Percentiles rank a stretch among this genome's conserved stretches.
Conservation (phyloP, 2,888 invertebrate genomes). For the Lymantria monacha region DNA sequence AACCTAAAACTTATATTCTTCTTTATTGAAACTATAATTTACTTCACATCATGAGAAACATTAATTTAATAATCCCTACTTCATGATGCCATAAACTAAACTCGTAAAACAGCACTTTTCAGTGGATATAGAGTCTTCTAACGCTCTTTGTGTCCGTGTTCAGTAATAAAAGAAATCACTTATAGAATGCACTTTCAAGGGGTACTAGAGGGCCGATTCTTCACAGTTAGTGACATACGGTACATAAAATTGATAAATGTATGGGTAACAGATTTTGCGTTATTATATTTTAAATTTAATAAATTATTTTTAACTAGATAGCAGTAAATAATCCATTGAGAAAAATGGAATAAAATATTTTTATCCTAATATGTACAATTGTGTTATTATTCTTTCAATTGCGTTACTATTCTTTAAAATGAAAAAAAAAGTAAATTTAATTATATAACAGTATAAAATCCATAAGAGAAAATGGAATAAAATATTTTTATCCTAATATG, state of each 20-base stretch:
- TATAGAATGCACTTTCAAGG: constrained; percentile 67
- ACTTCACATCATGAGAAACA: constrained; percentile 40
- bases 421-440: too few species aligned
- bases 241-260: not conserved
- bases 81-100: constrained; percentile 64
- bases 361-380: too few species aligned
- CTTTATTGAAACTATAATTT: constrained; percentile 2
- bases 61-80: constrained; percentile 66
- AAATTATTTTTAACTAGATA: too few species aligned
- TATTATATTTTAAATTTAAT: too few species aligned
- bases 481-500: too few species aligned
- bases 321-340: too few species aligned
- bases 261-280: not conserved
- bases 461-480: too few species aligned
- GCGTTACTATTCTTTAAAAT: too few species aligned
- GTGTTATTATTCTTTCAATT: too few species aligned
- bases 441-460: too few species aligned
- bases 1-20: constrained; percentile 8
- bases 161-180: constrained; percentile 79
- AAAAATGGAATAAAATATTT: too few species aligned
- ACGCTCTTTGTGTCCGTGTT: constrained; percentile 60
- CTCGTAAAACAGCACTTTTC: constrained; percentile 73
- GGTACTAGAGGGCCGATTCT: constrained; percentile 45
- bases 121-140: constrained; percentile 60
- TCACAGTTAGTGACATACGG: constrained; percentile 49